Base-by-base conservation (phyloP, 1,140 invertebrate genomes). In the Eueides isabella region DNA sequence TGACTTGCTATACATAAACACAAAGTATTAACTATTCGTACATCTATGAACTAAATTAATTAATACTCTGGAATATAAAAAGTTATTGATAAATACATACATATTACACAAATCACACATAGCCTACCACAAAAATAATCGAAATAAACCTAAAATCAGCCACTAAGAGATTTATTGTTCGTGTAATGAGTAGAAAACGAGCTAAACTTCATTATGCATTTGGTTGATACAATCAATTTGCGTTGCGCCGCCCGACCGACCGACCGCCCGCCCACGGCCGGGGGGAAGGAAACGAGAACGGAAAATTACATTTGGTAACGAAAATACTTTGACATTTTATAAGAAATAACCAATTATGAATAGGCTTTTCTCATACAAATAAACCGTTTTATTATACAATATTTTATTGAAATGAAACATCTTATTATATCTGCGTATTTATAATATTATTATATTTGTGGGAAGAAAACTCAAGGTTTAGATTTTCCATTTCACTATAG, bases 221-320 rank as follows among this genome's bases (percentile, higher is more conserved):
- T 70, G 11, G 23, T 29, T 44, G 28, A 67, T 68, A 29, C 7
- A 68, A 72, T 72, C 64, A 67, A 72, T 72, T 72, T 72, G 64
- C 63, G 31, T 61, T 14, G 28, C 38, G n/a, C 33, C 55, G 66
- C 44, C 31, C n/a, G 12, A 14, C 66, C 31, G 65, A 30, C 14
- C 16, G 31, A 62, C 23, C 66, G 14, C 7, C 3, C 9, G 23
- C 23, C 48, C 19, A 23, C 48, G 11, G 48, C 38, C n/a, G 35
- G 35, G 30, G 65, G 26, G 26, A 41, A 68, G 61, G 33, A 61
- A 74, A 74, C 38, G 65, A 61, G 55, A 26, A 28, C 38, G 72
- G 61, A 67, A 74, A 74, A 68, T 74, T 74, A 62, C 31, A 68
- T 74, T 74, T 55, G 16, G 23, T 38, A 19, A 7, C 16, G 64